These are phyloP conservation scores for Choloepus hoffmanni DNA, from an alignment of 2,113 vertebrate genomes.

Conservation along the genomic window DNA sequence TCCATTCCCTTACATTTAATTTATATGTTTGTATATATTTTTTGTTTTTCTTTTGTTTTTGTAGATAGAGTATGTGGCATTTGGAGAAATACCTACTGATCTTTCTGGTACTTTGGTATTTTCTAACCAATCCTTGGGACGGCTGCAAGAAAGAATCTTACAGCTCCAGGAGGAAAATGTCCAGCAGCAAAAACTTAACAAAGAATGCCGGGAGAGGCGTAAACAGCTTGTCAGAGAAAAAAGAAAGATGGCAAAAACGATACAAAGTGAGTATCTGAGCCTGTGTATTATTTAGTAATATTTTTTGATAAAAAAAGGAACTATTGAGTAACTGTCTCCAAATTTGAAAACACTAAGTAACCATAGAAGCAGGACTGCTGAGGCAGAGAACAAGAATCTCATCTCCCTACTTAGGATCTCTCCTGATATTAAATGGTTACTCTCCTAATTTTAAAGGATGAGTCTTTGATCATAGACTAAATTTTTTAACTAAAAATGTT, in stretches of 20 bases:
- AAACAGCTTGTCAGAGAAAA: slow-evolving; percentile 88
- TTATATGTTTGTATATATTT: slow-evolving; percentile 6
- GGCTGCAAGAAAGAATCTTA: slow-evolving; percentile 88
- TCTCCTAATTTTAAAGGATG: neutral
- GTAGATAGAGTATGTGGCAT: slow-evolving; percentile 90
- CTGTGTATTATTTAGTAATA: accelerated
- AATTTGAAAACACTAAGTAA: neutral
- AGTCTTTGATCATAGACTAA: neutral
- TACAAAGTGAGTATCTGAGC: slow-evolving; percentile 86
- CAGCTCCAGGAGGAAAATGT: slow-evolving; percentile 89
- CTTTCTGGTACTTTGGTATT: slow-evolving; percentile 91
- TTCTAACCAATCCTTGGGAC: slow-evolving; percentile 85
- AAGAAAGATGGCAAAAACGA: slow-evolving; percentile 88
- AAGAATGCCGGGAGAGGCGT: slow-evolving; percentile 87
- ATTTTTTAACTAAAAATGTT: neutral
- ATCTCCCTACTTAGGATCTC: neutral
- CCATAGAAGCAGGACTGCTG: neutral
- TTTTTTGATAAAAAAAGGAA: neutral
- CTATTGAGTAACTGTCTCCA: neutral
- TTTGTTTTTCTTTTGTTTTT: slow-evolving; percentile 47
- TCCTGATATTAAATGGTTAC: neutral
- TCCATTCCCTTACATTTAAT: neutral
- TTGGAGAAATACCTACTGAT: slow-evolving; percentile 86
- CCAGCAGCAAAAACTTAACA: slow-evolving; percentile 88
- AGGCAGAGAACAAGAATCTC: neutral